Percentiles rank a stretch among this genome's conserved stretches.
Conservation (phyloP, 2,797 vertebrate species). For the Myotis findleyi region DNA sequence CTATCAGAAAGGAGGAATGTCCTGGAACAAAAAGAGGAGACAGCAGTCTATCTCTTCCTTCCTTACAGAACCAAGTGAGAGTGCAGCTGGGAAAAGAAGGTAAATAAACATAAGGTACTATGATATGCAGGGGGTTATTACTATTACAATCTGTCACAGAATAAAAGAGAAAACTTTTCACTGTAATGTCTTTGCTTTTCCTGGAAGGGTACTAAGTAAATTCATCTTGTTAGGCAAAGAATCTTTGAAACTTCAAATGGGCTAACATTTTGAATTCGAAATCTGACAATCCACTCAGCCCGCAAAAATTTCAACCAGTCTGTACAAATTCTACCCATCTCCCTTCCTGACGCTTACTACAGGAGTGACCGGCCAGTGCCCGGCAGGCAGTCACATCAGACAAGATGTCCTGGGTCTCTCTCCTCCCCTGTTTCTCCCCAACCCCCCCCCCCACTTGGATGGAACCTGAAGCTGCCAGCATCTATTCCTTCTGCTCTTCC, state of each 20-base stretch:
- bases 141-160: not conserved
- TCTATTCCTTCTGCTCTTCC: not conserved
- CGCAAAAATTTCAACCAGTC: not conserved
- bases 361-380: not conserved
- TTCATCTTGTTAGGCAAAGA: slow-evolving; percentile 27
- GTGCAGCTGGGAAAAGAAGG: slow-evolving; percentile 19
- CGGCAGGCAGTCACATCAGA: not conserved
- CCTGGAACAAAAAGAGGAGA: not conserved
- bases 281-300: not conserved
- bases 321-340: not conserved
- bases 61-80: not conserved
- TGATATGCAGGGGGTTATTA: not conserved
- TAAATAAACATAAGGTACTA: not conserved
- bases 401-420: not conserved
- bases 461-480: not conserved
- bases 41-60: not conserved
- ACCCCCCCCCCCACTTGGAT: not conserved
- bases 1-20: slow-evolving; percentile 15
- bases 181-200: not conserved
- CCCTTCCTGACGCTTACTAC: not conserved
- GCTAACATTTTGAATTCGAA: not conserved
- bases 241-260: not conserved
- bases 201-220: slow-evolving; percentile 37
- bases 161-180: slow-evolving; percentile 8
- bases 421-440: not conserved